A percentile compares a stretch with the other conserved stretches of the same genome.
phyloP scores from a whole-genome alignment of 2,113 vertebrate genomes.

The Lethenteron reissneri region DNA sequence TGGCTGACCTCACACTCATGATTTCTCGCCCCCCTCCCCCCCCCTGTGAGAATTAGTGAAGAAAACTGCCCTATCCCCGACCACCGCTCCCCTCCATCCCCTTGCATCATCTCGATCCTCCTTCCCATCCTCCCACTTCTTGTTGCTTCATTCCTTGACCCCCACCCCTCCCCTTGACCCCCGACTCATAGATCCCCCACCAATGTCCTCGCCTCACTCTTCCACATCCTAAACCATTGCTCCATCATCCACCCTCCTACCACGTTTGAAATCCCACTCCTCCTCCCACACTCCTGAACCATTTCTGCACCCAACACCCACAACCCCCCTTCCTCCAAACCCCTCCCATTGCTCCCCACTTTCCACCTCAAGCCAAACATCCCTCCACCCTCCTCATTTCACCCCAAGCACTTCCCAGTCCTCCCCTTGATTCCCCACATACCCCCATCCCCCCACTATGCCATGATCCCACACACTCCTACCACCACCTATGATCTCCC shows the following conservation, averaged over 20 bases:
- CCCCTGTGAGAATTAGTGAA: slow-evolving; percentile 9
- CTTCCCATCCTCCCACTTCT: slow-evolving; percentile 14
- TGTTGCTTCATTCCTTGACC: slow-evolving; percentile 14
- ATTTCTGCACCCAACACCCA: background rate
- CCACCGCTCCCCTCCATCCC: no score
- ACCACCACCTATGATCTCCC: background rate
- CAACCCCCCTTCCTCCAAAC: background rate
- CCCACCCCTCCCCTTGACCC: slow-evolving; percentile 7
- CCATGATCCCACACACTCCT: background rate
- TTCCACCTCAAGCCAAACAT: background rate
- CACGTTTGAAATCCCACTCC: background rate
- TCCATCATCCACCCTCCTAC: background rate
- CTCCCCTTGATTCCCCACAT: background rate
- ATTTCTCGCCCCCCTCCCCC: slow-evolving; percentile 8
- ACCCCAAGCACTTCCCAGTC: background rate
- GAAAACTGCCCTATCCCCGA: background rate
- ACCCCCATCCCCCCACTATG: background rate
- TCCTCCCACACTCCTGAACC: slow-evolving; percentile 11
- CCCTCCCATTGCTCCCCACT: background rate
- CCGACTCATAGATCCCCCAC: slow-evolving; percentile 13
- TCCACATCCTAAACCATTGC: slow-evolving; percentile 10
- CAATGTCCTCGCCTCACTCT: slow-evolving; percentile 10
- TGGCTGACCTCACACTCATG: slow-evolving; percentile 16
- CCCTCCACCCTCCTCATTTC: background rate
- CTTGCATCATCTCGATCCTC: background rate